These are phyloP conservation scores for Bacillus rossius DNA, from an alignment of 1,140 invertebrate genomes.

Conservation along the genomic window DNA sequence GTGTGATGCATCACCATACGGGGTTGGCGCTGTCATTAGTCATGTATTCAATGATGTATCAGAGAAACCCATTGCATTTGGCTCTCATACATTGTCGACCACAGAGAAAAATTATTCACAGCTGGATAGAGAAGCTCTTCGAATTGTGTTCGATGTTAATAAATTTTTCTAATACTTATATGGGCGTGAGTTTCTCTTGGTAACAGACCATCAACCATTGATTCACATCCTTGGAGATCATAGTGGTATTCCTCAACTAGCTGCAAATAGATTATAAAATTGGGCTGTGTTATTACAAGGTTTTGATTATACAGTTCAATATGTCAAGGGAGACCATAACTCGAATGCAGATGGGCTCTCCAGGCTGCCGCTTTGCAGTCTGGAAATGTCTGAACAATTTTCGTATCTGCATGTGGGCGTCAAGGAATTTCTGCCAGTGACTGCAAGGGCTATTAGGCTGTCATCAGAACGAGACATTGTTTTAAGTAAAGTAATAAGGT, in stretches of 20 bases:
- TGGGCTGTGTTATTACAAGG: slow-evolving; percentile 34
- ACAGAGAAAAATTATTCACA: slow-evolving; percentile 47
- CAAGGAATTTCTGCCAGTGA: background rate
- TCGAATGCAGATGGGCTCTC: slow-evolving; percentile 2
- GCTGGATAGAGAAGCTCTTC: slow-evolving; percentile 48
- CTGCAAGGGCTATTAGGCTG: background rate
- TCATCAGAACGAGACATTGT: background rate
- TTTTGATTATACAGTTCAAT: slow-evolving; percentile 35
- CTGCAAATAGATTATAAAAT: slow-evolving; percentile 32
- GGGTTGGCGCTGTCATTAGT: slow-evolving; percentile 42
- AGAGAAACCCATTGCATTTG: slow-evolving; percentile 44
- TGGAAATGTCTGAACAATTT: background rate
- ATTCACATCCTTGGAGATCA: slow-evolving; percentile 28
- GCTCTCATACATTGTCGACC: slow-evolving; percentile 40
- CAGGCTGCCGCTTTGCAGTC: background rate
- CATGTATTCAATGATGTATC: slow-evolving; percentile 34
- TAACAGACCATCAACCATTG: slow-evolving; percentile 41
- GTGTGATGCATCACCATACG: slow-evolving; percentile 38
- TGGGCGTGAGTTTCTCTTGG: slow-evolving; percentile 30
- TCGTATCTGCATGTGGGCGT: background rate
- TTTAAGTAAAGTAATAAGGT: background rate
- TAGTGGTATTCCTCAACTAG: slow-evolving; percentile 23
- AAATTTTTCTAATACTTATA: slow-evolving; percentile 48
- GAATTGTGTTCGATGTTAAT: slow-evolving; percentile 42
- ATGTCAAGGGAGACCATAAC: slow-evolving; percentile 6